phyloP scores from a whole-genome alignment of 1,140 invertebrate species.

The Temnothorax nylanderi region DNA sequence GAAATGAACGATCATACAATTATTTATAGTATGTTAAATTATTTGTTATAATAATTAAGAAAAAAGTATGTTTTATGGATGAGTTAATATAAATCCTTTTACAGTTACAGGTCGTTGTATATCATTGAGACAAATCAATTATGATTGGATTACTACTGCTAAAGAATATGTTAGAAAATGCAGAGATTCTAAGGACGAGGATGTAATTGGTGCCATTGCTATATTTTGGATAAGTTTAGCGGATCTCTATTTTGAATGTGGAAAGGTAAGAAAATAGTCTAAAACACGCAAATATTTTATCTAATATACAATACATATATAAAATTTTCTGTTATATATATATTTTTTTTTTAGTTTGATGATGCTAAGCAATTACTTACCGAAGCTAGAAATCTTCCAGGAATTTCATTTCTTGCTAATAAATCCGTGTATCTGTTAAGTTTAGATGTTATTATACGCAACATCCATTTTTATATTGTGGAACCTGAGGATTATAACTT shows the following conservation, averaged over 20 bases:
- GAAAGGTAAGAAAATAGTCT: constrained; percentile 64
- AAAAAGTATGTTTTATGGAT: not conserved
- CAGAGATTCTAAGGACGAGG: constrained; percentile 66
- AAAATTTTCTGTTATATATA: not conserved
- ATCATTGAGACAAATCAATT: constrained; percentile 74
- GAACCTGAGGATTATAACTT: constrained; percentile 74
- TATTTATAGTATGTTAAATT: constrained; percentile 72
- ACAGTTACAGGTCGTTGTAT: constrained; percentile 78
- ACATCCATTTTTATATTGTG: constrained; percentile 70
- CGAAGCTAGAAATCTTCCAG: constrained; percentile 68
- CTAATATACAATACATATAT: not conserved
- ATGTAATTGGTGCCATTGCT: constrained; percentile 66
- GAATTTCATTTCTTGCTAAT: constrained; percentile 65
- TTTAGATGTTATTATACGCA: constrained; percentile 71
- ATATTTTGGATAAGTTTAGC: constrained; percentile 80
- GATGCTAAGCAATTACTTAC: constrained; percentile 76
- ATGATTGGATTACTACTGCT: constrained; percentile 76
- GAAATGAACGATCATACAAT: constrained; percentile 69
- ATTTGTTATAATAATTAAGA: constrained; percentile 9
- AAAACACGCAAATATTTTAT: constrained; percentile 11
- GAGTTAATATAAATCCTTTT: constrained; percentile 47
- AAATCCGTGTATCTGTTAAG: constrained; percentile 70
- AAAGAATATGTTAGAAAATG: constrained; percentile 64
- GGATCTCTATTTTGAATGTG: constrained; percentile 80
- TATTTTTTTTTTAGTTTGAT: constrained; percentile 62